Percentiles rank a stretch among this genome's conserved stretches.
phyloP scores from a whole-genome alignment of 2,113 vertebrate genomes.

The Vombatus ursinus region DNA sequence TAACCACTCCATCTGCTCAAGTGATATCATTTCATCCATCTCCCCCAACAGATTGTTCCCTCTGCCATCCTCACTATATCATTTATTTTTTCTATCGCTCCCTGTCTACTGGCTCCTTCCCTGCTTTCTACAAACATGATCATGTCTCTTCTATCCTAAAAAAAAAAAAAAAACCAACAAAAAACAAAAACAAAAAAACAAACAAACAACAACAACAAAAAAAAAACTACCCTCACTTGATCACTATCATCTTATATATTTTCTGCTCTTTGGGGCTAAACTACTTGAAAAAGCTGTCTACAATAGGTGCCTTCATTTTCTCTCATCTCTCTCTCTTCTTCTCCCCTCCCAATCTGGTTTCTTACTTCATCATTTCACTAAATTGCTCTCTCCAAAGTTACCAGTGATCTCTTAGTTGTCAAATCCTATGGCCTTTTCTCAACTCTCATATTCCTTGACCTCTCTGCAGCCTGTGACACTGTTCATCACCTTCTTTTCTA shows the following conservation, averaged over 20 bases:
- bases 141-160: too few species aligned
- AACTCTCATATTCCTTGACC: neutral
- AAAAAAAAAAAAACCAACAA: too few species aligned
- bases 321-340: neutral
- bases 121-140: neutral
- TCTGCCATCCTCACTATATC: too few species aligned
- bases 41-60: too few species aligned
- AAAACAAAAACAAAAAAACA: too few species aligned
- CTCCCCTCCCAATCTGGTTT: neutral
- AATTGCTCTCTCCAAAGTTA: neutral
- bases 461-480: too few species aligned
- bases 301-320: neutral
- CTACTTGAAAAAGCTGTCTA: neutral
- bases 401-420: neutral
- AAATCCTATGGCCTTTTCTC: neutral
- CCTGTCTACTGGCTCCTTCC: neutral
- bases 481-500: neutral
- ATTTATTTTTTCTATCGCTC: too few species aligned
- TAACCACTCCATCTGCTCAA: too few species aligned
- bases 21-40: too few species aligned
- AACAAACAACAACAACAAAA: too few species aligned
- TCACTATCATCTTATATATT: neutral
- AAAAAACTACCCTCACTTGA: neutral
- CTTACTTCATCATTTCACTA: neutral
- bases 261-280: neutral